A percentile compares a stretch with the other conserved stretches of the same genome.
phyloP scores from a whole-genome alignment of 30 jellyfish, hydroid and myxozoan genomes.

The Haliclystus octoradiatus region DNA sequence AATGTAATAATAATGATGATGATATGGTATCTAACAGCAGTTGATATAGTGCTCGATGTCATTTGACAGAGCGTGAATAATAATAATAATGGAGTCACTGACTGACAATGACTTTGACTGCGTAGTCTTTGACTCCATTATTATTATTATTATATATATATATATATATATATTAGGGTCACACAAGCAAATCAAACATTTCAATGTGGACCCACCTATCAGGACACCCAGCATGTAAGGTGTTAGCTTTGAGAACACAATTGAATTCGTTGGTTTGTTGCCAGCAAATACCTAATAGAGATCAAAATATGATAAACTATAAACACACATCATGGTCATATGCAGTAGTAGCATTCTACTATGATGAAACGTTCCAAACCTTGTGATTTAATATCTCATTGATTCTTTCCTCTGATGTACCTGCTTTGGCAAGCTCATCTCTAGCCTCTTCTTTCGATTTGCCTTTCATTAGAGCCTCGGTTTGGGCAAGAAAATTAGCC shows the following conservation, averaged over 20 bases:
- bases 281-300: slow-evolving; percentile 72
- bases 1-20: too few relatives aligned
- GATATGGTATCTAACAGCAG: too few relatives aligned
- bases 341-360: not conserved
- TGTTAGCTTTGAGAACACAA: slow-evolving; percentile 65
- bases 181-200: not conserved
- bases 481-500: slow-evolving; percentile 97
- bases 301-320: not conserved
- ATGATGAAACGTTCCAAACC: slow-evolving; percentile 7
- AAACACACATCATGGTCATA: not conserved
- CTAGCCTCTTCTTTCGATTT: slow-evolving; percentile 78
- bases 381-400: slow-evolving; percentile 68
- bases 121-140: too few relatives aligned
- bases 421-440: slow-evolving; percentile 51
- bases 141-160: too few relatives aligned
- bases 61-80: too few relatives aligned
- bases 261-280: slow-evolving; percentile 89
- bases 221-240: slow-evolving; percentile 88
- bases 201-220: slow-evolving; percentile 42
- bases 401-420: slow-evolving; percentile 32
- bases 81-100: too few relatives aligned
- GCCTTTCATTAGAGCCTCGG: slow-evolving; percentile 99
- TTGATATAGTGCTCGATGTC: too few relatives aligned
- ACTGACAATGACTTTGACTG: too few relatives aligned
- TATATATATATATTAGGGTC: too few relatives aligned